Conservation (phyloP, 2,797 vertebrate species). For the Leuciscus waleckii region DNA sequence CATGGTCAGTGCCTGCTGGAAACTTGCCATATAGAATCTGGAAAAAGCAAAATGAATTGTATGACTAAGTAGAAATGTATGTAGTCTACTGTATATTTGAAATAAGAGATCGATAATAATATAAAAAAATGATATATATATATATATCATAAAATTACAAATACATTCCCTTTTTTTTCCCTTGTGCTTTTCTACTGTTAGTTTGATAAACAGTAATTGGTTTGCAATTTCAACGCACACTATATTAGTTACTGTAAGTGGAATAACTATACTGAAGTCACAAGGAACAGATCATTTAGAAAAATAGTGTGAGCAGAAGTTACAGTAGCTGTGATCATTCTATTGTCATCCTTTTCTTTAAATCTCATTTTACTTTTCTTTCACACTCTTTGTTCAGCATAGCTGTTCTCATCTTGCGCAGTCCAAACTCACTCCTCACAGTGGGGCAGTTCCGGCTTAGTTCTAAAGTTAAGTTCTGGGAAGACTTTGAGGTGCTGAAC, state of each 20-base stretch:
- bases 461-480: conserved; percentile 61
- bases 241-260: not conserved
- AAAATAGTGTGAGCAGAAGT: not conserved
- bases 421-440: conserved; percentile 51
- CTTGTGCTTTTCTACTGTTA: not conserved
- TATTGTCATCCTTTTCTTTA: not conserved
- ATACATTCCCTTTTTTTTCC: not conserved
- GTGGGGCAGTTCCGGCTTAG: conserved; percentile 62
- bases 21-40: conserved; percentile 55
- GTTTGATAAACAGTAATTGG: not conserved
- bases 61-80: not conserved
- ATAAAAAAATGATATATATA: no score
- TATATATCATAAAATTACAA: not conserved
- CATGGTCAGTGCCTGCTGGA: conserved; percentile 58
- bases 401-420: not conserved
- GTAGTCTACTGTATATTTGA: not conserved
- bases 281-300: not conserved
- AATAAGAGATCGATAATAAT: not conserved
- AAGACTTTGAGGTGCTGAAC: conserved; percentile 40
- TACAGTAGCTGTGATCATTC: not conserved
- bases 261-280: not conserved
- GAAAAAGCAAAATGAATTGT: not conserved
- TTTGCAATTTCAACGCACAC: not conserved
- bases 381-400: not conserved
- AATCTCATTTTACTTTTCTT: not conserved